Evolutionary conservation across 2,888 invertebrate species (phyloP), one percentile per base, ranked within the genome.

Genomic region (Ectemnius continuus): DNA sequence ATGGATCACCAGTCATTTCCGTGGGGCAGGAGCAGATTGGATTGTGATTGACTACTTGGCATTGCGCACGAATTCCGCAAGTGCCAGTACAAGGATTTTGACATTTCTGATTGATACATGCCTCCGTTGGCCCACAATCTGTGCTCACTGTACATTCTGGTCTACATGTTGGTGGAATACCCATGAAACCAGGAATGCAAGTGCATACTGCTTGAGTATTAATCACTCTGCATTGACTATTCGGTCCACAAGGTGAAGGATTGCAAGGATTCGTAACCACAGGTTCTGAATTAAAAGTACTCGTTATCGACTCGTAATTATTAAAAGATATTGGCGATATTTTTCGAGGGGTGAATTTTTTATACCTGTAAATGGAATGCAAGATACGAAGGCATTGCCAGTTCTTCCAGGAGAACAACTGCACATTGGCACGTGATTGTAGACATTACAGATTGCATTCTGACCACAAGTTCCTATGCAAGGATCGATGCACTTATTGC

Each of bases 401-500:
- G 88, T 88, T 75, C 87, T 90, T 75, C 88, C 85, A 59, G 89
- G 85, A 16, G 86, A 82, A 77, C 92, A 92, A 52, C 88, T 88
- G 76, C 93, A 93, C 56, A 90, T 87, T 2, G 92, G 92, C 48
- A 91, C 81, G 74, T 92, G 92, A 73, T 91, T 91, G 26, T 92
- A 88, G 6, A 92, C 92, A 73, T 91, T 89, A 79, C 92, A 92
- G n/a, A 89, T 84, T 0, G 92, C 90, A 81, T 91, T 91, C 86
- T 92, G 91, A 57, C 95, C 95, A 85, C 95, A 96, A 65, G 94
- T 94, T 70, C 93, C 94, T 46, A 93, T 93, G 81, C 97, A 97
- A 59, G 97, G 97, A 89, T 96, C 93, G 23, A 91, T 88, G 88
- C 97, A 97, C 91, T 95, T 96, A 82, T 94, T 94, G 86, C 95